phyloP scores from a whole-genome alignment of 2,113 vertebrate genomes.

The Ptychochromis oligacanthus region DNA sequence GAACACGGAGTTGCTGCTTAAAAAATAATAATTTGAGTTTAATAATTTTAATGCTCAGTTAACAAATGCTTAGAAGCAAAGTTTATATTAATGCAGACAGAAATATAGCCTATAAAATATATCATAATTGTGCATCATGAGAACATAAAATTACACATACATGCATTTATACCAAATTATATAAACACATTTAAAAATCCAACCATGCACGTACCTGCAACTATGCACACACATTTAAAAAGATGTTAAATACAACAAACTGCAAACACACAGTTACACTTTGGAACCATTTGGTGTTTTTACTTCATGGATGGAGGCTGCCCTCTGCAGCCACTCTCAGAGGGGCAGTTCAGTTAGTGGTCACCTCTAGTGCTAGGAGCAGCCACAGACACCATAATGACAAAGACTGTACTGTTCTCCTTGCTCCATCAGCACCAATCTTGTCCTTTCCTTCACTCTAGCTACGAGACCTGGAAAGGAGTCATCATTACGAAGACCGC shows the following conservation, averaged over 20 bases:
- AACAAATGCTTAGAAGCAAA: not conserved
- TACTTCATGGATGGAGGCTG: not conserved
- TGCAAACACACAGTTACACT: not conserved
- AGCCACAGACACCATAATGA: not conserved
- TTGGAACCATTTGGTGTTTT: not conserved
- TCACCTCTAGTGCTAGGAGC: not conserved
- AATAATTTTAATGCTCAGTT: not conserved
- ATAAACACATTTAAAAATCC: not conserved
- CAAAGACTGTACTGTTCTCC: not conserved
- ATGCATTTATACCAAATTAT: not conserved
- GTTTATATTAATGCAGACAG: not conserved
- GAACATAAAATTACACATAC: not conserved
- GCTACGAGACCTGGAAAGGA: constrained; percentile 88
- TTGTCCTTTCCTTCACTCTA: constrained; percentile 60
- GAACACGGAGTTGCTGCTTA: too few species aligned
- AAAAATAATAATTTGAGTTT: too few species aligned
- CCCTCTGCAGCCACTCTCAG: not conserved
- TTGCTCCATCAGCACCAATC: not conserved
- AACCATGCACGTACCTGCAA: not conserved
- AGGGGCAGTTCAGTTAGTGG: not conserved
- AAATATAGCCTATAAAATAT: not conserved
- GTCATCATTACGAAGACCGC: constrained; percentile 88
- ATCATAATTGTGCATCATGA: not conserved
- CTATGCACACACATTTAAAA: not conserved
- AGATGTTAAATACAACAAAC: too few species aligned